Percentiles rank a stretch among this genome's conserved stretches.
Evolutionary conservation across 2,797 vertebrate genomes (phyloP).

Genomic region (Poecilia velifera): DNA sequence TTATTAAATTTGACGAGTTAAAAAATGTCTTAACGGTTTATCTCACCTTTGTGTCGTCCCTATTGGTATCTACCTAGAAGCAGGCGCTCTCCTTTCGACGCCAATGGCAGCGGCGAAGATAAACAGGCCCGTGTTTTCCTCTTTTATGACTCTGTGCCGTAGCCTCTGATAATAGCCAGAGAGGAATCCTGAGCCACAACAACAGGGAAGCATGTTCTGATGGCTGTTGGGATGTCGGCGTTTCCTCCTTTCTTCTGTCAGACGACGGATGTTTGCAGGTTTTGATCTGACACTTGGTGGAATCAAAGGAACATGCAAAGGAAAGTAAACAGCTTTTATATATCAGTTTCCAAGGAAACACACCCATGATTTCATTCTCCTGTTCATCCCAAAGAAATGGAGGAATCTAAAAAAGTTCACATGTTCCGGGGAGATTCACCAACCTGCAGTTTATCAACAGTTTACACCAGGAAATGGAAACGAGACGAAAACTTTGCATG

Average conservation of each 20-base stretch:
- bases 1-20: conserved; percentile 83
- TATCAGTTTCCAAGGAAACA: conserved; percentile 47
- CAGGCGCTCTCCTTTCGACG: conserved; percentile 69
- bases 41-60: conserved; percentile 75
- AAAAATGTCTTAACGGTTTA: conserved; percentile 75
- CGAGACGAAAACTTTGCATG: neutral
- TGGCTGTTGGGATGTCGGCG: conserved; percentile 54
- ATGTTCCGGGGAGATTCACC: conserved; percentile 19
- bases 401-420: conserved; percentile 22
- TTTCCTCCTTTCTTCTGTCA: conserved; percentile 57
- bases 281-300: conserved; percentile 69
- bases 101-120: conserved; percentile 58
- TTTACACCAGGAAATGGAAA: neutral
- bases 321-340: conserved; percentile 57
- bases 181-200: conserved; percentile 65
- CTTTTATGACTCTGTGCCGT: conserved; percentile 57
- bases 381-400: neutral
- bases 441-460: conserved; percentile 15
- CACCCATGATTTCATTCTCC: conserved; percentile 39
- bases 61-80: conserved; percentile 70
- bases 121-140: conserved; percentile 71
- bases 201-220: conserved; percentile 45
- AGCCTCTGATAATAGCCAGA: conserved; percentile 77
- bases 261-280: conserved; percentile 68
- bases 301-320: conserved; percentile 65